Conservation (phyloP, 2,888 invertebrate genomes). For the Acholoe squamosa region DNA sequence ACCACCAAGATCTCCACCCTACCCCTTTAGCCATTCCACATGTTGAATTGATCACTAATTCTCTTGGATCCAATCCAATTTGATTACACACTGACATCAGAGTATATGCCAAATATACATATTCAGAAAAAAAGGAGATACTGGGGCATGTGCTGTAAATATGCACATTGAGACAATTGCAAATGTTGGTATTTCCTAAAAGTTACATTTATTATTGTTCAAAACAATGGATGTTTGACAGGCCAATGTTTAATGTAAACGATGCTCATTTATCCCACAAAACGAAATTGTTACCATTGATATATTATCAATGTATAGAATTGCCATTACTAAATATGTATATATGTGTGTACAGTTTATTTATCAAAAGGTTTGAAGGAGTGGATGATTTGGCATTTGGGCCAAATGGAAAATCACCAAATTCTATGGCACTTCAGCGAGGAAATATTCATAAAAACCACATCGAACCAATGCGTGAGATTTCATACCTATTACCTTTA, state of each 20-base stretch:
- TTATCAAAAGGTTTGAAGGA: background rate
- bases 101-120: slow-evolving; percentile 12
- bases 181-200: background rate
- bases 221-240: slow-evolving; percentile 14
- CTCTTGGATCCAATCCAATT: slow-evolving; percentile 26
- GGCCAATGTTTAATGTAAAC: background rate
- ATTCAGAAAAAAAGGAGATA: background rate
- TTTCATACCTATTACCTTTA: background rate
- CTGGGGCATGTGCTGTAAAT: background rate
- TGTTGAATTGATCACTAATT: background rate
- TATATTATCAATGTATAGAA: slow-evolving; percentile 11
- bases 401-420: background rate
- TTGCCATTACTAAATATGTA: background rate
- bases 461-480: background rate
- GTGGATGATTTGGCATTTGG: background rate
- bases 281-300: slow-evolving; percentile 1
- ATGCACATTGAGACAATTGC: background rate
- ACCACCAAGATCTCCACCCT: background rate
- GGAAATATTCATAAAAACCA: background rate
- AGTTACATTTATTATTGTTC: background rate
- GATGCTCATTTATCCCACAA: background rate
- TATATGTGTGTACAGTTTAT: background rate
- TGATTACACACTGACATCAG: background rate
- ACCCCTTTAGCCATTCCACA: background rate
- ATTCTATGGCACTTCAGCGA: background rate